A percentile compares a stretch with the other conserved stretches of the same genome.
Evolutionary conservation across 1,140 invertebrate genomes (phyloP).

Genomic region (Caenorhabditis brenneri): DNA sequence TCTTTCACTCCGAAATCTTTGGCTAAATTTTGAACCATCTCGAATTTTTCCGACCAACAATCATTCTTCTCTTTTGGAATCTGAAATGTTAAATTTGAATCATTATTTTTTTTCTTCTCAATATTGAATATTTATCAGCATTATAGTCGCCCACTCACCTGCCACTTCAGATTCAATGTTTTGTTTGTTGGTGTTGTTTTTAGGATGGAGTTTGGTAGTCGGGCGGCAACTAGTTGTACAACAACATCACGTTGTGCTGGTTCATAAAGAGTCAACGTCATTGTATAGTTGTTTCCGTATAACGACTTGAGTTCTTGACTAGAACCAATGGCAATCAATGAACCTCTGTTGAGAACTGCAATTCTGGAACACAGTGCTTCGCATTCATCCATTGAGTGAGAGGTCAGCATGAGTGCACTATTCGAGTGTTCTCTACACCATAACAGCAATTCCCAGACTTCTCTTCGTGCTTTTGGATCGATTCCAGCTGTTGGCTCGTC

Average conservation of each 20-base stretch:
- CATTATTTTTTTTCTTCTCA: too few relatives aligned
- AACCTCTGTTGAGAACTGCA: constrained; percentile 71
- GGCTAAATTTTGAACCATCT: constrained; percentile 19
- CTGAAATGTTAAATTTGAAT: background rate
- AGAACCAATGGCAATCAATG: constrained; percentile 73
- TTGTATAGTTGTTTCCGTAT: constrained; percentile 43
- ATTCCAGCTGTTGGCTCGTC: constrained; percentile 76
- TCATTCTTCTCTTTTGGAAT: constrained; percentile 24
- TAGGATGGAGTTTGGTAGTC: constrained; percentile 8
- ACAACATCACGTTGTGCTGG: background rate
- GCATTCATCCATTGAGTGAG: constrained; percentile 69
- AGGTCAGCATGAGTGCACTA: constrained; percentile 60
- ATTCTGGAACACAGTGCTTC: constrained; percentile 65
- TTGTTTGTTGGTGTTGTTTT: constrained; percentile 32
- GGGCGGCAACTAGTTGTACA: background rate
- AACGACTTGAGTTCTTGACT: constrained; percentile 73
- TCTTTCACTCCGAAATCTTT: constrained; percentile 36
- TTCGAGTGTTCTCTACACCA: constrained; percentile 35
- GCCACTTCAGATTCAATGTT: constrained; percentile 41
- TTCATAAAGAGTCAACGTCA: constrained; percentile 5
- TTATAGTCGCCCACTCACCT: background rate
- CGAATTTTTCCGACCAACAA: constrained; percentile 38
- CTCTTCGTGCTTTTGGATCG: constrained; percentile 74
- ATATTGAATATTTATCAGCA: background rate
- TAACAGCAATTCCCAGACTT: constrained; percentile 73